Evolutionary conservation across 1,140 invertebrate species (phyloP).

Genomic region (Tetragnatha versicolor): DNA sequence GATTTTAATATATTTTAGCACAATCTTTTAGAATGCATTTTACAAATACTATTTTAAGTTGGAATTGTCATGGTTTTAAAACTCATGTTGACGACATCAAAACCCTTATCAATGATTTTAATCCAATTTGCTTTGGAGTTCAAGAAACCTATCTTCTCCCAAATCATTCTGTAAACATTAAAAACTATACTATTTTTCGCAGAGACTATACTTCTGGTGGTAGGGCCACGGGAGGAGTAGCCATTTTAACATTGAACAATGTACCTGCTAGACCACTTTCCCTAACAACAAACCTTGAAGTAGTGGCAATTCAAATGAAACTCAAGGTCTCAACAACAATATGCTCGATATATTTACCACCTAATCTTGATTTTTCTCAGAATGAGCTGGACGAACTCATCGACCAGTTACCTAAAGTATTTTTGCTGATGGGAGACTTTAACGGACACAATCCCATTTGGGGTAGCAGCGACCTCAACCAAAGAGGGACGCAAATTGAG

Average conservation of each 20-base stretch:
- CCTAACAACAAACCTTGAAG: neutral
- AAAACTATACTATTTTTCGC: too few species aligned
- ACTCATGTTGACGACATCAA: neutral
- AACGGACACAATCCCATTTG: neutral
- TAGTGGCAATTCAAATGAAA: neutral
- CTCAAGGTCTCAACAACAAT: neutral
- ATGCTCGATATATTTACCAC: neutral
- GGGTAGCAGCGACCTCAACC: neutral
- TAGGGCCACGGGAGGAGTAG: neutral
- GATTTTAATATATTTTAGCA: neutral
- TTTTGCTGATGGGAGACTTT: neutral
- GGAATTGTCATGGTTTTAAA: neutral
- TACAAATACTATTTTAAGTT: neutral
- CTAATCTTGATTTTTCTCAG: neutral
- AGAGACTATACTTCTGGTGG: too few species aligned
- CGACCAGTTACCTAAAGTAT: neutral
- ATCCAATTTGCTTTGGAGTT: neutral
- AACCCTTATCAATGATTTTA: neutral
- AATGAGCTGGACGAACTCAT: neutral
- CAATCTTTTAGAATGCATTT: neutral
- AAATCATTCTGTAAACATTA: too few species aligned
- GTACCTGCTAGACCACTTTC: neutral
- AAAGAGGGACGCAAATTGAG: neutral
- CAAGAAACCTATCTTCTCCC: neutral
- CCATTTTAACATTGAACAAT: neutral